Evolutionary conservation across 2,888 invertebrate species (phyloP).

Genomic region (Eurois occulta): DNA sequence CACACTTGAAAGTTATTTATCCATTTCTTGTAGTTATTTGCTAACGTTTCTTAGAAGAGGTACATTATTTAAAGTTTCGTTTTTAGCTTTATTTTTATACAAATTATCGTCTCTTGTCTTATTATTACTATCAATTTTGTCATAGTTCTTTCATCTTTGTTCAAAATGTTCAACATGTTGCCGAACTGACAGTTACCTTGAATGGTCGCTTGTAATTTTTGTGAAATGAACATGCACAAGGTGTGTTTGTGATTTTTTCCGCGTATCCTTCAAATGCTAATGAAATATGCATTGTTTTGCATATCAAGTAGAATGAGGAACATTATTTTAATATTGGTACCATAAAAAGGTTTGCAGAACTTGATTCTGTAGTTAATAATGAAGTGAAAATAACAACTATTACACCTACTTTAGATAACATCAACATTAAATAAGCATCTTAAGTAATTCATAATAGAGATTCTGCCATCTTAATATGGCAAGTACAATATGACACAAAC

Average conservation of each 20-base stretch:
- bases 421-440: background rate
- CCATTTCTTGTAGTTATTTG: conserved; percentile 45
- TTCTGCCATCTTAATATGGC: conserved; percentile 3
- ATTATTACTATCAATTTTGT: conserved; percentile 17
- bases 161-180: conserved; percentile 25
- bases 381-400: background rate
- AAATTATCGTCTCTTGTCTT: background rate
- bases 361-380: background rate
- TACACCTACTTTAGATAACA: background rate
- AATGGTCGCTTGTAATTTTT: conserved; percentile 54
- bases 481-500: conserved; percentile 3
- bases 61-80: conserved; percentile 16
- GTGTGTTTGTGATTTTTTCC: conserved; percentile 45
- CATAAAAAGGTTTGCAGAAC: conserved; percentile 12
- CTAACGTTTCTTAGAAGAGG: conserved; percentile 26
- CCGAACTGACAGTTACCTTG: conserved; percentile 41
- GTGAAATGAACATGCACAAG: conserved; percentile 54
- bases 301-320: conserved; percentile 39
- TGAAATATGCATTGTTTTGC: conserved; percentile 57
- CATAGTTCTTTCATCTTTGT: conserved; percentile 9
- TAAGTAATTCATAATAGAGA: background rate
- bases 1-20: conserved; percentile 56
- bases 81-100: conserved; percentile 13
- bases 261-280: conserved; percentile 47
- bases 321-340: conserved; percentile 34